Base-by-base conservation (phyloP, 2,888 invertebrate species). In the Macrosiphum euphorbiae region DNA sequence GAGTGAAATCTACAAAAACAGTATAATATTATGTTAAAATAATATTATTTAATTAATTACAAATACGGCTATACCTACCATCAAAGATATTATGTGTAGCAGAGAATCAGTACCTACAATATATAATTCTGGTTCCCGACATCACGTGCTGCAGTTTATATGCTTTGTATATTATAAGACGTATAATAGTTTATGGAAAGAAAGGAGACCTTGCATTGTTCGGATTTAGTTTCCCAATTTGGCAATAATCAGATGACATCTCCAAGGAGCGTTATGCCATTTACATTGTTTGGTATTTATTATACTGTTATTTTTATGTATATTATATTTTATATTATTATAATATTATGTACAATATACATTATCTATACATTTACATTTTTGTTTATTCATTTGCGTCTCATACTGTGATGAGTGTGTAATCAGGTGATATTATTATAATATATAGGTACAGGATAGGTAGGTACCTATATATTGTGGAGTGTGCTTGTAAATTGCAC, bases 201-300 rank as follows among this genome's bases (percentile, higher is more conserved):
- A 89, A 44, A 44, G 47, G n/a, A 86, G 58, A 86, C 85, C 90
- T 90, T 78, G 78, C 35, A 28, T 91, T 85, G 55, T 58, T 52
- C 85, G 44, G 28, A n/a, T 85, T 61, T 35, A 61, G 91, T 87
- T 92, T 92, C 91, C 86, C 26, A 61, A 92, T 87, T 16, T 44
- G 91, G 91, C n/a, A 47, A 92, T 86, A 92, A n/a, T n/a, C n/a
- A 61, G 58, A 47, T 47, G 61, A 26, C 35, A n/a, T 90, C 11
- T 85, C 24, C 16, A 85, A 85, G 85, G 67, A 91, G 86, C 86
- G 55, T 55, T 35, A 8, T 44, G 41, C 26, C 11, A 52, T 86
- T 47, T 44, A 28, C n/a, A 85, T 85, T 41, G 85, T 85, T 84
- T n/a, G 10, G 24, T 55, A 44, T 90, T 90, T 50, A 61, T 61